A percentile compares a stretch with the other conserved stretches of the same genome.
These are phyloP conservation scores for Prunella himalayana DNA, from an alignment of 2,113 vertebrate genomes.

Conservation along the genomic window DNA sequence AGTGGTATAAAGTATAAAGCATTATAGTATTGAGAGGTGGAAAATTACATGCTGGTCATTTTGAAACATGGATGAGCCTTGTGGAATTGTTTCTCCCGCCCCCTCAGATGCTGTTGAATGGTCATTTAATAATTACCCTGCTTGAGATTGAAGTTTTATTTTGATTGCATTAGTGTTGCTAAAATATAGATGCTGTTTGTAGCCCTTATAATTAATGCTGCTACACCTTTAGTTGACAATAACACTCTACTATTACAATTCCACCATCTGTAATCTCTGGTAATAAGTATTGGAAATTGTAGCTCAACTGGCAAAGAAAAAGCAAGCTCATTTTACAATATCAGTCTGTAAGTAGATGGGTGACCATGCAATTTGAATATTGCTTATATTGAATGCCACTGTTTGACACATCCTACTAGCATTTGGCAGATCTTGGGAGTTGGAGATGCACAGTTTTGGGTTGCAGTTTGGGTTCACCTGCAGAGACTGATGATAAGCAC, in stretches of 20 bases:
- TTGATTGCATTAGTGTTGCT: not conserved
- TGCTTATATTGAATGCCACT: not conserved
- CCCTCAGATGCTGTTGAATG: not conserved
- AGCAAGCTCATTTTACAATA: not conserved
- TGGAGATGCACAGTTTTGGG: not conserved
- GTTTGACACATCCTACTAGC: not conserved
- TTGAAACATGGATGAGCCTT: not conserved
- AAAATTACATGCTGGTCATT: not conserved
- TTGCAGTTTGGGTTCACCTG: not conserved
- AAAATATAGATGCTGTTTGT: not conserved
- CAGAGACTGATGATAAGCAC: not conserved
- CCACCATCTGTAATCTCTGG: not conserved
- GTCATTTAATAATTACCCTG: not conserved
- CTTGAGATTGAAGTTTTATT: conserved; percentile 23
- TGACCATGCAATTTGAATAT: not conserved
- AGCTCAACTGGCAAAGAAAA: not conserved
- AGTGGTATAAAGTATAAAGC: not conserved
- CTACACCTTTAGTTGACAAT: conserved; percentile 5
- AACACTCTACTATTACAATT: not conserved
- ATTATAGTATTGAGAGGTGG: not conserved
- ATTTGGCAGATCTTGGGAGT: not conserved
- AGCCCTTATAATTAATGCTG: conserved; percentile 15
- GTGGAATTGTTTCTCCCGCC: not conserved
- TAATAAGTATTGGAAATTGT: not conserved
- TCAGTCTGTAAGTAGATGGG: not conserved